Conservation (phyloP, 2,797 vertebrate species). For the Eurystomus glaucurus region DNA sequence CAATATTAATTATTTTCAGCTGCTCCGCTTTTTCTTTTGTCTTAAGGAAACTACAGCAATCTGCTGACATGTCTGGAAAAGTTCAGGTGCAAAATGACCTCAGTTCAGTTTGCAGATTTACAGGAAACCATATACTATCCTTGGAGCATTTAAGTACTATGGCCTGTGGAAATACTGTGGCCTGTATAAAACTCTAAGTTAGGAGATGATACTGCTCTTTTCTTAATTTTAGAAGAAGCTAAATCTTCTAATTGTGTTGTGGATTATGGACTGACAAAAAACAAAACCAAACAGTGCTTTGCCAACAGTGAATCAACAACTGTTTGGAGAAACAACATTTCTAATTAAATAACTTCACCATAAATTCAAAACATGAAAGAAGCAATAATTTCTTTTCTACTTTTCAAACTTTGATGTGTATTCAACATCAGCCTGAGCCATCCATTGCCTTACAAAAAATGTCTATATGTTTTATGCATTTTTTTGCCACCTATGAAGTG, state of each 20-base stretch:
- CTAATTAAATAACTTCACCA: neutral
- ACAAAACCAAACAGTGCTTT: neutral
- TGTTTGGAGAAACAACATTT: neutral
- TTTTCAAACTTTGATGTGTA: neutral
- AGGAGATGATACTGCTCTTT: neutral
- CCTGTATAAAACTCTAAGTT: neutral
- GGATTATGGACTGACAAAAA: neutral
- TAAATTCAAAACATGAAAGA: neutral
- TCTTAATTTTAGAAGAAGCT: neutral
- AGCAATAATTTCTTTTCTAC: neutral
- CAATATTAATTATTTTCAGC: constrained; percentile 80
- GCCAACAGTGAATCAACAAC: neutral
- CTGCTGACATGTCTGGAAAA: constrained; percentile 70
- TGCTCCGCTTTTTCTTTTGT: constrained; percentile 69
- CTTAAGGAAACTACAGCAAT: constrained; percentile 68
- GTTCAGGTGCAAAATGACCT: constrained; percentile 77
- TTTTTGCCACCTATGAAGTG: neutral
- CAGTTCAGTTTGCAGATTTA: constrained; percentile 68
- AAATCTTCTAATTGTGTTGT: neutral
- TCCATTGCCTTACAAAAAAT: neutral
- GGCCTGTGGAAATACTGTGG: constrained; percentile 22
- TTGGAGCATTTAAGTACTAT: constrained; percentile 44
- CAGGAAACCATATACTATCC: constrained; percentile 63
- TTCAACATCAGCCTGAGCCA: neutral
- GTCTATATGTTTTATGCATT: accelerated